These are phyloP conservation scores for Morone saxatilis DNA, from an alignment of 2,113 vertebrate genomes.

Conservation along the genomic window DNA sequence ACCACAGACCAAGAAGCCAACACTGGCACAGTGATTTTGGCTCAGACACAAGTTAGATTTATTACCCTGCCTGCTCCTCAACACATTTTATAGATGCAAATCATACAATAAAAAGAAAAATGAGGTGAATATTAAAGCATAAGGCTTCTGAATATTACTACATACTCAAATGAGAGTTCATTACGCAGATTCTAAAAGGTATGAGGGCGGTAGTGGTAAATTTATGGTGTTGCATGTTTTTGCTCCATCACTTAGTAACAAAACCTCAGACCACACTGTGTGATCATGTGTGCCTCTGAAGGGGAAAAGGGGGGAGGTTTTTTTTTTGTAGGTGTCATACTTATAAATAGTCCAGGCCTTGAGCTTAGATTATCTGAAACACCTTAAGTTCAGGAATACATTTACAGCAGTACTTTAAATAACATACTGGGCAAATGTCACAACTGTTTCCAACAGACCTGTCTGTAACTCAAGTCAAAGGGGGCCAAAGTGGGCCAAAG, in stretches of 20 bases:
- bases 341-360: slow-evolving; percentile 62
- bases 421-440: not conserved
- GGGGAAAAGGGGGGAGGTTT: slow-evolving; percentile 3
- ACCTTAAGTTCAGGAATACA: slow-evolving; percentile 3
- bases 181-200: slow-evolving; percentile 22
- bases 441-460: slow-evolving; percentile 2
- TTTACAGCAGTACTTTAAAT: not conserved
- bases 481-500: not conserved
- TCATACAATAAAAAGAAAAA: not conserved
- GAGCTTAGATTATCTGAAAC: slow-evolving; percentile 27
- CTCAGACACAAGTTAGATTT: not conserved
- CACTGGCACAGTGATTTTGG: slow-evolving; percentile 44
- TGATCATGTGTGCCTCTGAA: slow-evolving; percentile 42
- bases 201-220: slow-evolving; percentile 41
- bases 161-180: slow-evolving; percentile 1
- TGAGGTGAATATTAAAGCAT: not conserved
- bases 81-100: not conserved
- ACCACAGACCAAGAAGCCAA: slow-evolving; percentile 68
- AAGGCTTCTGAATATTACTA: not conserved
- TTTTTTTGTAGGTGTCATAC: slow-evolving; percentile 41
- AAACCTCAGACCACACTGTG: slow-evolving; percentile 78
- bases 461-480: not conserved
- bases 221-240: slow-evolving; percentile 53
- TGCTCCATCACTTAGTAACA: slow-evolving; percentile 65
- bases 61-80: not conserved